These are phyloP conservation scores for Lasioglossum oenotherae DNA, from an alignment of 2,888 invertebrate species.

Conservation along the genomic window DNA sequence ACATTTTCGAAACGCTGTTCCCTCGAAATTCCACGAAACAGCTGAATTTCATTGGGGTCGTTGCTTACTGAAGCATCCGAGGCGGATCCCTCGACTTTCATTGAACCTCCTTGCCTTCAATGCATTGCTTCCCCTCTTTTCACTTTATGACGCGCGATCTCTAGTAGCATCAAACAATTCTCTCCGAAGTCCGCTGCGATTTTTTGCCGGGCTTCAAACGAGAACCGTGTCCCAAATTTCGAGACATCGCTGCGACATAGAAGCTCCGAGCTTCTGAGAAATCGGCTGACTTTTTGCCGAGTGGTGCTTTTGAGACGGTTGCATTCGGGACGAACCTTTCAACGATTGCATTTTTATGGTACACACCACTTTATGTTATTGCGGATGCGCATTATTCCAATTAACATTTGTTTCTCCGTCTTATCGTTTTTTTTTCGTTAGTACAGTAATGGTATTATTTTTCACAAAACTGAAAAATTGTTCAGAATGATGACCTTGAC, in stretches of 20 bases:
- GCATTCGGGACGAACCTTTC: background rate
- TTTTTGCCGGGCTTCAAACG: slow-evolving; percentile 42
- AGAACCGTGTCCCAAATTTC: slow-evolving; percentile 11
- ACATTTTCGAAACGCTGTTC: background rate
- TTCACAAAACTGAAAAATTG: no score
- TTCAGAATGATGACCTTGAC: no score
- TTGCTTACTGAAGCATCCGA: slow-evolving; percentile 37
- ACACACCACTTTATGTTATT: background rate
- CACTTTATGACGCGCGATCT: slow-evolving; percentile 51
- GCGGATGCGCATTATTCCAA: background rate
- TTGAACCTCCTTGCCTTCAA: slow-evolving; percentile 14
- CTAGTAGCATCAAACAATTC: slow-evolving; percentile 49
- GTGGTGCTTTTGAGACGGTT: background rate
- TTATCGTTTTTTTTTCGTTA: background rate
- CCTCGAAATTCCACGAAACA: slow-evolving; percentile 31
- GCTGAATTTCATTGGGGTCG: slow-evolving; percentile 39
- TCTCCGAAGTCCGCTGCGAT: slow-evolving; percentile 33
- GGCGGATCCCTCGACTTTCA: slow-evolving; percentile 37
- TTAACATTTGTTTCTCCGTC: background rate
- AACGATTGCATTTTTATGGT: background rate
- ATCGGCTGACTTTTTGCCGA: background rate
- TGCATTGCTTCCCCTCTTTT: slow-evolving; percentile 33
- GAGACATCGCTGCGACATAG: slow-evolving; percentile 7
- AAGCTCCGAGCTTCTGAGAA: slow-evolving; percentile 10
- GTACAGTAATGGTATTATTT: background rate